Evolutionary conservation across 2,797 vertebrate species (phyloP).

Genomic region (Mallotus villosus): DNA sequence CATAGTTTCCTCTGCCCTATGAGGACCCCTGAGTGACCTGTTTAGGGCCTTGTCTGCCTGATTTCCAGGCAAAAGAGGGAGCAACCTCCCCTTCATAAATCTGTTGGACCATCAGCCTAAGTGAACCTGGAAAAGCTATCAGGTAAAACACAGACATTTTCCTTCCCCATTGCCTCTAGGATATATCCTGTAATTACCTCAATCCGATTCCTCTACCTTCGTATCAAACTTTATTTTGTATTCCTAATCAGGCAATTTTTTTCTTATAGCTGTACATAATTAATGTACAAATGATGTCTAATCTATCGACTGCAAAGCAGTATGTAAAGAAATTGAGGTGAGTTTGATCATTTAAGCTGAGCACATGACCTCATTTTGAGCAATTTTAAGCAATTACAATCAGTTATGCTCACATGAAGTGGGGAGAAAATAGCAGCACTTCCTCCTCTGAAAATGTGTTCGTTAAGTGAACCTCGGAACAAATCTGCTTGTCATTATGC

Average conservation of each 20-base stretch:
- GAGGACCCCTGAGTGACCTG: conserved; percentile 41
- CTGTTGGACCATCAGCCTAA: conserved; percentile 53
- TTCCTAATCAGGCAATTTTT: neutral
- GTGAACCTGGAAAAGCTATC: conserved; percentile 63
- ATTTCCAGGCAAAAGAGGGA: conserved; percentile 35
- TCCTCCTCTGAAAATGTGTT: conserved; percentile 33
- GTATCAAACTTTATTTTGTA: neutral
- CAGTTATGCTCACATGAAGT: conserved; percentile 37
- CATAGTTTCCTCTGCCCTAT: conserved; percentile 15
- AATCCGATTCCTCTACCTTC: conserved; percentile 19
- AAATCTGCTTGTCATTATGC: conserved; percentile 39
- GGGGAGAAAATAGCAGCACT: conserved; percentile 15
- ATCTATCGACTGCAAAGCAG: conserved; percentile 34
- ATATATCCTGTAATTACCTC: conserved; percentile 41
- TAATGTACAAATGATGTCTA: conserved; percentile 16
- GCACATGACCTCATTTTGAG: conserved; percentile 42
- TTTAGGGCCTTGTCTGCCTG: conserved; percentile 27
- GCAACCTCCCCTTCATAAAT: conserved; percentile 57
- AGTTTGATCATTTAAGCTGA: conserved; percentile 42
- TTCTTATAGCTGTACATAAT: conserved; percentile 3
- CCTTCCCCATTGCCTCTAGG: conserved; percentile 22
- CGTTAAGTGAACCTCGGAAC: conserved; percentile 34
- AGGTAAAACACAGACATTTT: conserved; percentile 42
- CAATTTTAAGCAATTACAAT: conserved; percentile 60
- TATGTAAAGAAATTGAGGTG: conserved; percentile 17